Conservation (phyloP, 2,888 invertebrate species). For the Rotaria sp. region DNA sequence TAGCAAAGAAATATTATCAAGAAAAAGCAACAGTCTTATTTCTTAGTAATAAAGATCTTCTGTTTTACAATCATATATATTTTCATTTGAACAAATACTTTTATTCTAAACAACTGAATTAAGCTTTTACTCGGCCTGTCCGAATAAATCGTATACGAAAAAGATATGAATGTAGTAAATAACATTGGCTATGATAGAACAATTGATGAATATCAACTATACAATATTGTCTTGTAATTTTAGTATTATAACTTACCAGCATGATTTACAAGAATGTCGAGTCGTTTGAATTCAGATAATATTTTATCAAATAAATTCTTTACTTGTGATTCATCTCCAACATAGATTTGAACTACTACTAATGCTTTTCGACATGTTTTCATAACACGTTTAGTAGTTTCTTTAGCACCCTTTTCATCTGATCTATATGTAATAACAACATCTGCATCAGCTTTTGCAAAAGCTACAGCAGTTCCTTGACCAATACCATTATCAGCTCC, state of each 20-base stretch:
- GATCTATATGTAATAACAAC: background rate
- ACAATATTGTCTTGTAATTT: too few species aligned
- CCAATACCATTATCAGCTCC: conserved; percentile 1
- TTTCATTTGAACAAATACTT: too few species aligned
- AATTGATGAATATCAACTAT: too few species aligned
- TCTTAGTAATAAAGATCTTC: too few species aligned
- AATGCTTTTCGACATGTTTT: background rate
- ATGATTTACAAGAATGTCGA: background rate
- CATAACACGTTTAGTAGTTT: background rate
- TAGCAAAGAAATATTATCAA: too few species aligned
- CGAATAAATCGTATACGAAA: too few species aligned
- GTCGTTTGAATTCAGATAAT: background rate
- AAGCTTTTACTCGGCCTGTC: too few species aligned
- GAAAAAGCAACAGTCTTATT: too few species aligned
- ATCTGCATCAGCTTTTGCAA: background rate
- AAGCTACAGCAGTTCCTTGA: background rate
- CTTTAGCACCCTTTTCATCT: background rate
- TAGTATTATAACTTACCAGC: background rate
- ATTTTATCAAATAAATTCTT: background rate
- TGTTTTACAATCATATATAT: too few species aligned
- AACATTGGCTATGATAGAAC: too few species aligned
- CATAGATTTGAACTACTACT: background rate
- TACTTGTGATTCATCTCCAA: conserved; percentile 15
- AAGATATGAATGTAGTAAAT: too few species aligned
- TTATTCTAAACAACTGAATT: too few species aligned